Evolutionary conservation across 2,888 invertebrate species (phyloP).

Genomic region (Drosophila kanekoi): DNA sequence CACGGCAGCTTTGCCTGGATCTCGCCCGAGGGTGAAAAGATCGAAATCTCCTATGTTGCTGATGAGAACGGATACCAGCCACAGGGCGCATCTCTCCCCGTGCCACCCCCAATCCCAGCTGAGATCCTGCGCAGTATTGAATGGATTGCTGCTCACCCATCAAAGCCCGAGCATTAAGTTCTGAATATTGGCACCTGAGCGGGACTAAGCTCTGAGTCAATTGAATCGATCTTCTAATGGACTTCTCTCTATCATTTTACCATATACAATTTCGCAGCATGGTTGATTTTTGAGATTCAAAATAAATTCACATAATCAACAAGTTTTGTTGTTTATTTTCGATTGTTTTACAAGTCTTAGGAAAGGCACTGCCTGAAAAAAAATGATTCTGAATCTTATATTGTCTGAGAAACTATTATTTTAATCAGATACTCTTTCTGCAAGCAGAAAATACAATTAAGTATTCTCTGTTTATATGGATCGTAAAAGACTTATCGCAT

Average conservation of each 20-base stretch:
- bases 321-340: too few relatives aligned
- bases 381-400: too few relatives aligned
- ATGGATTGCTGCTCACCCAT: slow-evolving; percentile 54
- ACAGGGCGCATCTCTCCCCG: slow-evolving; percentile 58
- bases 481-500: too few relatives aligned
- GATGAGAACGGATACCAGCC: slow-evolving; percentile 80
- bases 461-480: too few relatives aligned
- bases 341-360: too few relatives aligned
- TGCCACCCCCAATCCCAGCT: slow-evolving; percentile 66
- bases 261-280: slow-evolving; percentile 1
- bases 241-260: neutral
- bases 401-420: too few relatives aligned
- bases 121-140: slow-evolving; percentile 54
- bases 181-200: neutral
- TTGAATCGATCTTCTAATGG: neutral
- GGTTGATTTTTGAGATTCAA: slow-evolving; percentile 1
- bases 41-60: slow-evolving; percentile 72
- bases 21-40: slow-evolving; percentile 75
- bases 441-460: too few relatives aligned
- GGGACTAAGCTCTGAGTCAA: slow-evolving; percentile 12
- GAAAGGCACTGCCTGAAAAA: too few relatives aligned
- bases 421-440: too few relatives aligned
- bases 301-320: neutral
- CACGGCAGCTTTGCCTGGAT: slow-evolving; percentile 66
- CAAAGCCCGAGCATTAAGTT: too few relatives aligned